These are phyloP conservation scores for Frankliniella fusca DNA, from an alignment of 2,888 invertebrate genomes.

Conservation along the genomic window DNA sequence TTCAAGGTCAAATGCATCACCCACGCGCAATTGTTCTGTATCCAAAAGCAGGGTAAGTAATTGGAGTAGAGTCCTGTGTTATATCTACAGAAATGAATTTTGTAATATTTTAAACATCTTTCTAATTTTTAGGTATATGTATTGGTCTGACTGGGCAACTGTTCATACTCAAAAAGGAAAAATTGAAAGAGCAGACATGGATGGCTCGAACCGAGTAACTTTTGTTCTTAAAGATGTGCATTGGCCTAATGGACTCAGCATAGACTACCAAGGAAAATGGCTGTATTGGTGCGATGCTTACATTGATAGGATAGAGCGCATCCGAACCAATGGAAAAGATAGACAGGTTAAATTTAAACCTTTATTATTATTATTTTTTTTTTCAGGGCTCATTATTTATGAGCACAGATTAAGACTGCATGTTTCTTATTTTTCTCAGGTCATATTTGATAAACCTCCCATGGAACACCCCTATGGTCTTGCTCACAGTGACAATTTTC, in stretches of 20 bases:
- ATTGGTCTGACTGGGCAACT: slow-evolving; percentile 70
- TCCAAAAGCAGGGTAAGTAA: slow-evolving; percentile 58
- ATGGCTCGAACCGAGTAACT: slow-evolving; percentile 59
- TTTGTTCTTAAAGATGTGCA: slow-evolving; percentile 55
- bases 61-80: slow-evolving; percentile 30
- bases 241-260: slow-evolving; percentile 73
- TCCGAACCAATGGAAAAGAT: slow-evolving; percentile 54
- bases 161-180: slow-evolving; percentile 50
- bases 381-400: background rate
- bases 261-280: slow-evolving; percentile 56
- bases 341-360: slow-evolving; percentile 45
- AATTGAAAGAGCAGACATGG: slow-evolving; percentile 69
- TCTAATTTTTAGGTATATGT: slow-evolving; percentile 54
- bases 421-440: slow-evolving; percentile 38
- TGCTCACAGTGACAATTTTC: slow-evolving; percentile 57
- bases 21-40: slow-evolving; percentile 66
- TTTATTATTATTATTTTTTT: background rate
- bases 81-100: slow-evolving; percentile 29
- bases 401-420: background rate
- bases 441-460: slow-evolving; percentile 51
- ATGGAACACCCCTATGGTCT: slow-evolving; percentile 66
- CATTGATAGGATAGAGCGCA: slow-evolving; percentile 63
- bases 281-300: slow-evolving; percentile 72
- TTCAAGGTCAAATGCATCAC: slow-evolving; percentile 55
- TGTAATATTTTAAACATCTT: slow-evolving; percentile 28